phyloP scores from a whole-genome alignment of 2,888 invertebrate species.

The Hetaerina titia region DNA sequence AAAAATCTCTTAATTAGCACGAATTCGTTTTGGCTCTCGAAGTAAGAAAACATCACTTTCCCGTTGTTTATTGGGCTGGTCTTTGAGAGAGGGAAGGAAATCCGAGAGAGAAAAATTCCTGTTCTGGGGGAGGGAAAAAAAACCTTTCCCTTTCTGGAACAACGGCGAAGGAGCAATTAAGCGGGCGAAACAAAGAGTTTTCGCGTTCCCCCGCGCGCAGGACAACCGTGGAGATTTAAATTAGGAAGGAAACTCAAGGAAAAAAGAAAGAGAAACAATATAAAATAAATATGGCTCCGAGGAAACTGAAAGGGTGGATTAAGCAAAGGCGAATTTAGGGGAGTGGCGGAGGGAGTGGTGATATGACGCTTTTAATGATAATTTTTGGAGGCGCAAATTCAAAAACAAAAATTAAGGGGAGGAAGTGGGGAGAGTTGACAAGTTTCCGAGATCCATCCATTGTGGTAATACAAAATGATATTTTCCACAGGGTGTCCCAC shows the following conservation, averaged over 20 bases:
- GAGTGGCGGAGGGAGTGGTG: neutral
- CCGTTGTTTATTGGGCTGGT: neutral
- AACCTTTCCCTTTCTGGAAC: neutral
- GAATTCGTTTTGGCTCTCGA: neutral
- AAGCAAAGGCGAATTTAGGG: neutral
- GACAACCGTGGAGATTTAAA: neutral
- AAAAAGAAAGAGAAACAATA: neutral
- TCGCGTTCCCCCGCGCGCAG: neutral
- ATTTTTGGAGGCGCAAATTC: neutral
- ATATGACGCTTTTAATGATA: neutral
- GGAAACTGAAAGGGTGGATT: neutral
- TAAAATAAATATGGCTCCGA: neutral
- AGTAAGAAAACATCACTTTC: constrained; percentile 3
- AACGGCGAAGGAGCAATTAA: neutral
- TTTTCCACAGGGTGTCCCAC: too few relatives aligned
- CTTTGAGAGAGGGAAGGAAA: neutral
- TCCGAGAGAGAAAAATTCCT: neutral
- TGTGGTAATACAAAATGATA: too few relatives aligned
- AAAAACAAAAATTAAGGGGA: neutral
- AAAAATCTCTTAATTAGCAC: constrained; percentile 22
- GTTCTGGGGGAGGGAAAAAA: neutral
- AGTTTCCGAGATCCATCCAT: neutral
- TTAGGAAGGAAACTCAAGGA: neutral
- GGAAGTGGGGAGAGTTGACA: neutral
- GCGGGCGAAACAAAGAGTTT: neutral